Base-by-base conservation (phyloP, 2,797 vertebrate genomes). In the Paramormyrops hopkinsi region DNA sequence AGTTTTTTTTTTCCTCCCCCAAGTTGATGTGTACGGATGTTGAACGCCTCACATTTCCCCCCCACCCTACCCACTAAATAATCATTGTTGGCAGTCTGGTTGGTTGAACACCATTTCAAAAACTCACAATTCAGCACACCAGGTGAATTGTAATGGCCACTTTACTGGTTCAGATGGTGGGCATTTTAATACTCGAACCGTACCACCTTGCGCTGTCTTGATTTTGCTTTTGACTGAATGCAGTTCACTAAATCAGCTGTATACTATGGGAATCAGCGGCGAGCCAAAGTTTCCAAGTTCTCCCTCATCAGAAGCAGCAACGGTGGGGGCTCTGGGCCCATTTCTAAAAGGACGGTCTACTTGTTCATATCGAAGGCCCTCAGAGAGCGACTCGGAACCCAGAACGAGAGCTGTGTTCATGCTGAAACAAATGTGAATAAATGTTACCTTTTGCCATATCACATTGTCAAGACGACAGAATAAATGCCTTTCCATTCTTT, bases 351-450 rank as follows among this genome's bases (percentile, higher is more conserved):
- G 50, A 51, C 6, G 7, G 51, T 19, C 7, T 54, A 87, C 53
- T 19, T 51, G 22, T 84, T 87, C 50, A 17, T 33, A 41, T 87
- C 17, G 3, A 41, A 56, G 48, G 14, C 33, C 17, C 48, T 4
- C 85, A 22, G 51, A 14, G 19, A 56, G 19, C 22, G 46, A 59
- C 56, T 59, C 8, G 8, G 59, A 65, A 11, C 54, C 54, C 86
- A 56, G 19, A 69, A 88, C 2, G 59, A 69, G 37, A 88, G 12
- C 69, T 37, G 48, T 88, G 48, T 54, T 56, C 48, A 82, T 73
- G 73, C 65, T 88, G 88, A 53, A 69, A 88, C 56, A 65, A 48
- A 88, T 65, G 56, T 88, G 86, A 65, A 65, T 87, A 87, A 88
- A 88, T 65, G 86, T 65, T 86, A 86, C 5, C 41, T 87, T 50